Base-by-base conservation (phyloP, 2,888 invertebrate species). In the Neelides folsomi region DNA sequence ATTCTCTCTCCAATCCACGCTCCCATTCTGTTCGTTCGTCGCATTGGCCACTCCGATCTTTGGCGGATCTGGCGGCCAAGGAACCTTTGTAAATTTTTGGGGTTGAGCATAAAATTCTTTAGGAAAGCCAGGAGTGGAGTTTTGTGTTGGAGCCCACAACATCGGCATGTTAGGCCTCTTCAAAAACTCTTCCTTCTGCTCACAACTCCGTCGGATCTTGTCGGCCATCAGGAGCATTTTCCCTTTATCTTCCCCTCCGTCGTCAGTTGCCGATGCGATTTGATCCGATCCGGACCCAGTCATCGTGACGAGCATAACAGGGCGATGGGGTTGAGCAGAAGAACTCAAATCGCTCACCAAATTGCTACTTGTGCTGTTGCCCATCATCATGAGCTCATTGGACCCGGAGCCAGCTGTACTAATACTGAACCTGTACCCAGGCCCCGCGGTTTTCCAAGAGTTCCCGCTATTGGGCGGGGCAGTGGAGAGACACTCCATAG, bases 181-280 rank as follows among this genome's bases (percentile, higher is more conserved):
- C 54, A 90, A 75, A 71, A 90, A 90, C 66, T 88, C 88, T 69
- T 89, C 88, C 70, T 89, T 89, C 68, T 88, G 86, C 68, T 88
- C 87, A 66, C 86, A 81, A 67, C 85, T 87, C 70, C 84, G 85
- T 63, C 85, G 78, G 69, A 86, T 68, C 44, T 68, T 63, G 43
- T 65, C 66, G 41, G 68, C 68, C 48, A 71, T 61, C 9, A 19
- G 36, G 49, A 42, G 7, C 7, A 36, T 15, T 10, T 19, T 35
- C 15, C 49, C 42, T 7, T 20, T 9, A 2, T 7, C 34, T 15
- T 13, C 15, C 4, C 15, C 42, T 3, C 19, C 20, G 9, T 15
- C 34, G 15, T 12, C 12, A 6, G 37, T 12, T 37, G 19, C 18
- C 15, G n/a, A 19, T 12, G 42, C 19, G 12, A 49, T 12, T 42